Evolutionary conservation across 2,888 invertebrate genomes (phyloP).

Genomic region (Hirtodrosophila duncani): DNA sequence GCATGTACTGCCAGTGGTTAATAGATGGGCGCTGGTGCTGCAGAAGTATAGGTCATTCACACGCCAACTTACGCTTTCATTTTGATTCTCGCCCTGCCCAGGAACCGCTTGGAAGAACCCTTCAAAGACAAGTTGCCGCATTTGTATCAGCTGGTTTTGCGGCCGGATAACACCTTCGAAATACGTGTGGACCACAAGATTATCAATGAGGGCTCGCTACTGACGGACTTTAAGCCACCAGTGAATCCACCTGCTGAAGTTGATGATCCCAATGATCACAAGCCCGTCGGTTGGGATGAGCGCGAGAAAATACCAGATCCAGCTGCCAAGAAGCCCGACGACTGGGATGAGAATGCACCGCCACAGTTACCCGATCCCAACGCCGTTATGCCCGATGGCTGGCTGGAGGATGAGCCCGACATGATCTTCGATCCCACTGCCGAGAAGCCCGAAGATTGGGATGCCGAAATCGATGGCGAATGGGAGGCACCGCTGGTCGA

Average conservation of each 20-base stretch:
- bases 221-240: conserved; percentile 94
- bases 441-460: conserved; percentile 95
- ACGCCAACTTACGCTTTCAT: conserved; percentile 6
- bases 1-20: conserved; percentile 14
- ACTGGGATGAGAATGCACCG: conserved; percentile 98
- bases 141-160: conserved; percentile 88
- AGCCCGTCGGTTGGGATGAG: conserved; percentile 98
- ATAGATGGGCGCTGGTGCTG: conserved; percentile 18
- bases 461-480: conserved; percentile 98
- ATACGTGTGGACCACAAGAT: conserved; percentile 90
- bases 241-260: conserved; percentile 97
- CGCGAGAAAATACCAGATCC: conserved; percentile 94
- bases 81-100: conserved; percentile 47
- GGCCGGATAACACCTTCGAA: conserved; percentile 88
- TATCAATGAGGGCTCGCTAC: conserved; percentile 90
- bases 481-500: conserved; percentile 97
- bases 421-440: conserved; percentile 92
- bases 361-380: conserved; percentile 91
- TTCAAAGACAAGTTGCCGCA: conserved; percentile 96
- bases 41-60: conserved; percentile 21
- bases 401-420: conserved; percentile 94
- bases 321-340: conserved; percentile 92
- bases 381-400: conserved; percentile 91
- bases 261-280: conserved; percentile 91
- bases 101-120: conserved; percentile 88